Percentiles rank a stretch among this genome's conserved stretches.
phyloP scores from a whole-genome alignment of 2,888 invertebrate species.

The Apotomis betuletana region DNA sequence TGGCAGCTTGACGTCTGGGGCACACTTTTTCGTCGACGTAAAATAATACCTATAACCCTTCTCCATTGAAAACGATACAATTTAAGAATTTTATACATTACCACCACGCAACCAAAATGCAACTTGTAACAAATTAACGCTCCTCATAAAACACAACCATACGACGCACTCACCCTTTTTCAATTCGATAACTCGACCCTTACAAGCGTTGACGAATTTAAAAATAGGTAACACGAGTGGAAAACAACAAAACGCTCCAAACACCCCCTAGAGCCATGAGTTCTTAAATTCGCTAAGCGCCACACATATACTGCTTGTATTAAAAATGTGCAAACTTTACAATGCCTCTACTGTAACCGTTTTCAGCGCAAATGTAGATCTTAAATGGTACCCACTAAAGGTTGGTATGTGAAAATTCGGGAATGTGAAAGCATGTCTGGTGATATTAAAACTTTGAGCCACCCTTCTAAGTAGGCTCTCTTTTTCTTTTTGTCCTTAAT shows the following conservation, averaged over 20 bases:
- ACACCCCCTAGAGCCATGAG: constrained; percentile 62
- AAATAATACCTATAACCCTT: no score
- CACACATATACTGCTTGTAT: constrained; percentile 50
- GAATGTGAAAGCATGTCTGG: constrained; percentile 36
- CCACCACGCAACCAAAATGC: no score
- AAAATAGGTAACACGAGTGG: constrained; percentile 24
- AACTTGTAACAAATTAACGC: no score
- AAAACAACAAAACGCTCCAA: constrained; percentile 45
- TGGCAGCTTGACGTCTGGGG: no score
- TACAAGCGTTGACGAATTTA: constrained; percentile 34
- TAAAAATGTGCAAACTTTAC: constrained; percentile 35
- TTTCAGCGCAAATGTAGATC: constrained; percentile 6
- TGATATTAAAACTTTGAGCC: constrained; percentile 77
- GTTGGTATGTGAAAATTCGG: neutral
- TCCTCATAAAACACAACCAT: neutral
- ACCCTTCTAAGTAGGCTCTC: constrained; percentile 79
- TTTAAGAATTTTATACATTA: no score
- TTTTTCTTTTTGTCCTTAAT: constrained; percentile 73
- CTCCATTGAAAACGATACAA: no score
- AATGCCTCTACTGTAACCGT: neutral
- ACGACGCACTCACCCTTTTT: constrained; percentile 6
- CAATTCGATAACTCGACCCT: constrained; percentile 19
- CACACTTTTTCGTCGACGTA: no score
- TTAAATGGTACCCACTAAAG: neutral
- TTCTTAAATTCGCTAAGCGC: constrained; percentile 75